These are phyloP conservation scores for Macrobrachium nipponense DNA, from an alignment of 1,140 invertebrate species.

Conservation along the genomic window DNA sequence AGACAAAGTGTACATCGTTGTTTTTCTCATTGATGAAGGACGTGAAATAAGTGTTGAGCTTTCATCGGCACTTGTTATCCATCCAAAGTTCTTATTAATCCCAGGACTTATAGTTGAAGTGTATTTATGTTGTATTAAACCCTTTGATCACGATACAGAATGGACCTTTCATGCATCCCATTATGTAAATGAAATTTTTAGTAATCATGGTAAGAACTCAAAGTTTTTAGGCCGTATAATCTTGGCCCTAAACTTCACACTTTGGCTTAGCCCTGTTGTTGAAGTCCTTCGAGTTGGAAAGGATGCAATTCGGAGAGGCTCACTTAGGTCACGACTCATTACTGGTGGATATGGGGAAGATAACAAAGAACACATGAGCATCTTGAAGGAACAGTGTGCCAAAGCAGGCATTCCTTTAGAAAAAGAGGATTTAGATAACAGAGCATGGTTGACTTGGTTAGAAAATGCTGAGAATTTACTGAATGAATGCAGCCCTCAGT, in stretches of 20 bases:
- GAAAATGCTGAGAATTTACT: neutral
- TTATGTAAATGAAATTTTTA: conserved; percentile 19
- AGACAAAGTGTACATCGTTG: neutral
- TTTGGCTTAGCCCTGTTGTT: conserved; percentile 42
- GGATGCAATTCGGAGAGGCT: conserved; percentile 9
- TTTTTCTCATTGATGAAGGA: conserved; percentile 52
- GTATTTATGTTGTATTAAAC: conserved; percentile 36
- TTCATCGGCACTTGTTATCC: neutral
- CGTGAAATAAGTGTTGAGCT: conserved; percentile 22
- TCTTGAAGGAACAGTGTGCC: conserved; percentile 22
- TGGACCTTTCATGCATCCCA: conserved; percentile 43
- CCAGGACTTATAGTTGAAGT: conserved; percentile 47
- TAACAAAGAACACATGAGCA: conserved; percentile 38
- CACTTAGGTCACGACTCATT: conserved; percentile 32
- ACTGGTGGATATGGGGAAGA: conserved; percentile 35
- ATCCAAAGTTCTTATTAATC: conserved; percentile 10
- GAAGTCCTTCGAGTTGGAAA: conserved; percentile 34
- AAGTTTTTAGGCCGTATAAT: conserved; percentile 46
- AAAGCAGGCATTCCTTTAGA: conserved; percentile 19
- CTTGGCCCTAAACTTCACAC: conserved; percentile 26
- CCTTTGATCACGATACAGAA: conserved; percentile 21
- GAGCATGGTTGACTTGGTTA: neutral
- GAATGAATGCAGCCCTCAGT: neutral
- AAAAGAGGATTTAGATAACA: conserved; percentile 3
- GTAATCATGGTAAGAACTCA: neutral